Base-by-base conservation (phyloP, 2,113 vertebrate genomes). In the Microcebus jonahi region DNA sequence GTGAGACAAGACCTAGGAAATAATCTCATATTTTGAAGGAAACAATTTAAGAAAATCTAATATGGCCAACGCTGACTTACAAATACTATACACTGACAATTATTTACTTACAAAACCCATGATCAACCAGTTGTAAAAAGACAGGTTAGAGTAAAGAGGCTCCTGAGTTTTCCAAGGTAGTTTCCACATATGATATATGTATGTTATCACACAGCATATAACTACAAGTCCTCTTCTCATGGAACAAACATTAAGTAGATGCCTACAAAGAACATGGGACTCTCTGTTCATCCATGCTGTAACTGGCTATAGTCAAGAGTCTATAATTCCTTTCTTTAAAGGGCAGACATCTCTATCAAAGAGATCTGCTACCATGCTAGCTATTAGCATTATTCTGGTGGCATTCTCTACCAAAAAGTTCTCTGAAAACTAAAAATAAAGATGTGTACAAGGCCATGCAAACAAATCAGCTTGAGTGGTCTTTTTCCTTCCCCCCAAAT, bases 361-460 rank as follows among this genome's bases (percentile, higher is more conserved):
- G 53, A 90, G n/a, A 57, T 76, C 77, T 73, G 36, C 59, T 85
- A 91, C 29, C 20, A 36, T 57, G 36, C 55, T 36, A 77, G 79
- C 20, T 5, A 80, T 6, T 11, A 65, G 76, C 27, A 79, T 71
- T 27, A 27, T 57, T 94, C 57, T 86, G 67, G 53, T 61, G 83
- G 20, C 10, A 83, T 57, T 39, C 18, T 12, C 39, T 34, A 4
- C 3, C 76, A 67, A 18, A 59, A 91, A 94, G 55, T 48, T 82
- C 86, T 93, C 36, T 34, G 48, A 83, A 91, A 84, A 89, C 85
- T 94, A 63, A 92, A 97, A 80, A 75, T 67, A 80, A 75, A 70
- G 50, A 90, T 67, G 65, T 85, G 23, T 90, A 94, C 50, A 77
- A 89, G 45, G 27, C 39, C 63, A 92, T 36, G 80, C 48, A 96